Conservation (phyloP, 2,797 vertebrate genomes). For the Molossus alvarezi region DNA sequence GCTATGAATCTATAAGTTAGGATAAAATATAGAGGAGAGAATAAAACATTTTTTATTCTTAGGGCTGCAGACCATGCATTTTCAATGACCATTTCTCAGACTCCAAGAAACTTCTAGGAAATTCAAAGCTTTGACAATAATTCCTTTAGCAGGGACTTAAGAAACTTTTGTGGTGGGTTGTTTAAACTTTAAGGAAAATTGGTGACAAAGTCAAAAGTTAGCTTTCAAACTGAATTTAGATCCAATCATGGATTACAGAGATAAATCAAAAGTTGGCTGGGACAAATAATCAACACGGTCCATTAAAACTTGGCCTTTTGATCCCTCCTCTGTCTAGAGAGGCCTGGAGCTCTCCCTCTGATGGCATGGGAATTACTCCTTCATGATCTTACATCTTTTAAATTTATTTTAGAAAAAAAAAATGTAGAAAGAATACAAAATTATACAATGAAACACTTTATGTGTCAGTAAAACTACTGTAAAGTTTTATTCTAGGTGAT, state of each 20-base stretch:
- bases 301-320: neutral
- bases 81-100: neutral
- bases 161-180: neutral
- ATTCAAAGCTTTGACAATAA: neutral
- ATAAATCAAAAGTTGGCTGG: neutral
- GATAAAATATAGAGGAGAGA: neutral
- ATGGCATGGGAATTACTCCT: neutral
- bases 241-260: neutral
- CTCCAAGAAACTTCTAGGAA: slow-evolving; percentile 8
- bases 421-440: neutral
- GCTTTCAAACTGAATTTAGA: slow-evolving; percentile 28
- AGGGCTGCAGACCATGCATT: neutral
- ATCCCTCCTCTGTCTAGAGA: neutral
- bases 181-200: slow-evolving; percentile 40
- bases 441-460: neutral
- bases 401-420: slow-evolving; percentile 37
- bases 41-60: neutral
- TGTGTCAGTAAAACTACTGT: neutral
- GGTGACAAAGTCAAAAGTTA: neutral
- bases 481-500: neutral
- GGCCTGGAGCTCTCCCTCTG: neutral
- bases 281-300: neutral
- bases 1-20: neutral
- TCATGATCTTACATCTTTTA: neutral
- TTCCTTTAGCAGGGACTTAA: neutral